A percentile compares a stretch with the other conserved stretches of the same genome.
Evolutionary conservation across 2,888 invertebrate genomes (phyloP).

Genomic region (Cenopis cana): DNA sequence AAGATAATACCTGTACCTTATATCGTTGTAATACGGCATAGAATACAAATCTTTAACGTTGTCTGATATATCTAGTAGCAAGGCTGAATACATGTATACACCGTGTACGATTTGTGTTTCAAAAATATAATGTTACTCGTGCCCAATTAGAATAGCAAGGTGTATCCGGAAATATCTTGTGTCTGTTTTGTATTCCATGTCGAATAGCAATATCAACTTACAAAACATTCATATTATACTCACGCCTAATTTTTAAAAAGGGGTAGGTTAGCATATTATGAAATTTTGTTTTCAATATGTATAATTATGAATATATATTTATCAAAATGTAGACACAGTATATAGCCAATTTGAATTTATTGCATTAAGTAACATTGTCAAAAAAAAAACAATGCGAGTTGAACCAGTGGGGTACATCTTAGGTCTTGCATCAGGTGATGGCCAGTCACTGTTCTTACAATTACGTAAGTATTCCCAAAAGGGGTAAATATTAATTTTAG

Average conservation of each 20-base stretch:
- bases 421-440: no score
- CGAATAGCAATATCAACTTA: neutral
- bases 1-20: neutral
- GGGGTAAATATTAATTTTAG: no score
- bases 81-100: neutral
- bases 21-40: neutral
- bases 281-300: neutral
- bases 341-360: no score
- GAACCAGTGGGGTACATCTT: no score
- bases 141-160: slow-evolving; percentile 3
- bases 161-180: slow-evolving; percentile 1
- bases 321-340: no score
- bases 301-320: no score
- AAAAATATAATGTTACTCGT: slow-evolving; percentile 18
- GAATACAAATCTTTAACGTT: no score
- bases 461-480: no score
- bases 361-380: no score
- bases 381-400: no score
- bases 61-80: neutral
- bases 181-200: neutral
- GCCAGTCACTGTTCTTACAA: no score
- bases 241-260: neutral
- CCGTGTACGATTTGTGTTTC: neutral
- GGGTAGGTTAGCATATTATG: neutral
- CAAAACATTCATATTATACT: neutral